These are phyloP conservation scores for Aspidoscelis tigris DNA, from an alignment of 2,113 vertebrate genomes.

Conservation along the genomic window DNA sequence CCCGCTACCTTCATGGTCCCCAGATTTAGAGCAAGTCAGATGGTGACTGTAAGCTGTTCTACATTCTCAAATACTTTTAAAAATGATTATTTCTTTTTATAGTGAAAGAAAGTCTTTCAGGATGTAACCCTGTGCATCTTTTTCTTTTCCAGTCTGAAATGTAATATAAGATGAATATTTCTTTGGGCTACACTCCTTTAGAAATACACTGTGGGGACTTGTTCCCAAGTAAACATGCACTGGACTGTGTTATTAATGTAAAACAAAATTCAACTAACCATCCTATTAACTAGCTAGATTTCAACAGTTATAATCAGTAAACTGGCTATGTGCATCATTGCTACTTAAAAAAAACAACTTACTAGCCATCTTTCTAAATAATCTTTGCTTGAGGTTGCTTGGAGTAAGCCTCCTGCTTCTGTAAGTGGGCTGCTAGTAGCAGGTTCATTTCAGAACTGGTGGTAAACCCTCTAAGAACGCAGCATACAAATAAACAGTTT, in stretches of 20 bases:
- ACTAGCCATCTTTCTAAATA: neutral
- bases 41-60: slow-evolving; percentile 43
- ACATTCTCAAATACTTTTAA: slow-evolving; percentile 27
- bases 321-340: slow-evolving; percentile 15
- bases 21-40: slow-evolving; percentile 33
- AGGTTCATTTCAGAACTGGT: slow-evolving; percentile 22
- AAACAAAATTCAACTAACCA: slow-evolving; percentile 42
- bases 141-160: slow-evolving; percentile 37
- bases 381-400: neutral
- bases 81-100: slow-evolving; percentile 28
- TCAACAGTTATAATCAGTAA: slow-evolving; percentile 38
- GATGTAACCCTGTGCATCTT: slow-evolving; percentile 43
- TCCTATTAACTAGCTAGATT: slow-evolving; percentile 17
- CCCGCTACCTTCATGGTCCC: slow-evolving; percentile 45
- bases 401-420: neutral
- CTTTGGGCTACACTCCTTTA: neutral
- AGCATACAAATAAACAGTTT: neutral
- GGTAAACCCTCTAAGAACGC: slow-evolving; percentile 2
- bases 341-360: slow-evolving; percentile 9
- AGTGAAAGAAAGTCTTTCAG: slow-evolving; percentile 35
- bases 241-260: slow-evolving; percentile 6
- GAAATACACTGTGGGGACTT: neutral
- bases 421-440: neutral
- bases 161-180: slow-evolving; percentile 47
- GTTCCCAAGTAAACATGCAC: slow-evolving; percentile 5